Percentiles rank a stretch among this genome's conserved stretches.
Conservation (phyloP, 2,113 vertebrate genomes). For the Pontoporia blainvillei region DNA sequence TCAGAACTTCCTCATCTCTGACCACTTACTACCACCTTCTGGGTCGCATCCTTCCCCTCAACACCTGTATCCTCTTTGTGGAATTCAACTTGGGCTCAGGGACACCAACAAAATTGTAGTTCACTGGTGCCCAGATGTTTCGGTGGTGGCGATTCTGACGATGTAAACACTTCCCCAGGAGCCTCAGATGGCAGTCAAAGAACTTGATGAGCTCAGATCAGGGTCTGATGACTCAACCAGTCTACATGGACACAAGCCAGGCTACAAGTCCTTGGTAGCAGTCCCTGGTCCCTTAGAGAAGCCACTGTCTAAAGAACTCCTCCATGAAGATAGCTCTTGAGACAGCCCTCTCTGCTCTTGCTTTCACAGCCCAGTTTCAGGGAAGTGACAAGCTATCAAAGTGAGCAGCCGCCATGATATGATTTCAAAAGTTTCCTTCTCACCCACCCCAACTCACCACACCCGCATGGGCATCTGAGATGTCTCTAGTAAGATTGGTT, state of each 20-base stretch:
- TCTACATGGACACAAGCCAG: background rate
- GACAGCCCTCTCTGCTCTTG: background rate
- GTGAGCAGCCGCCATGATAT: background rate
- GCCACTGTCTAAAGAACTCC: background rate
- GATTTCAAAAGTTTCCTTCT: background rate
- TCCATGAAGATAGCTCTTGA: background rate
- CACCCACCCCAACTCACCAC: background rate
- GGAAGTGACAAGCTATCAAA: background rate
- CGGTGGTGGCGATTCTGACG: background rate
- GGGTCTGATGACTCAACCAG: background rate
- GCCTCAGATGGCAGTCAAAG: background rate
- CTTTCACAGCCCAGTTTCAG: background rate
- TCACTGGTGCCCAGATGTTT: background rate
- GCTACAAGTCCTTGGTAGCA: background rate
- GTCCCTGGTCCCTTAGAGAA: background rate
- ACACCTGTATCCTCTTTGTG: background rate
- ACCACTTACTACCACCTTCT: background rate
- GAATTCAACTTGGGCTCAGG: background rate
- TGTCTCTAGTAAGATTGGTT: background rate
- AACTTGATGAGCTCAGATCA: background rate
- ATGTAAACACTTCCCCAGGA: background rate
- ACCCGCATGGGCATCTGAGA: background rate
- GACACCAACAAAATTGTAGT: background rate
- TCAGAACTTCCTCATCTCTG: background rate
- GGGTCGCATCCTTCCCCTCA: background rate